Conservation (phyloP, 2,113 vertebrate genomes). For the Benitochromis conjunctus region DNA sequence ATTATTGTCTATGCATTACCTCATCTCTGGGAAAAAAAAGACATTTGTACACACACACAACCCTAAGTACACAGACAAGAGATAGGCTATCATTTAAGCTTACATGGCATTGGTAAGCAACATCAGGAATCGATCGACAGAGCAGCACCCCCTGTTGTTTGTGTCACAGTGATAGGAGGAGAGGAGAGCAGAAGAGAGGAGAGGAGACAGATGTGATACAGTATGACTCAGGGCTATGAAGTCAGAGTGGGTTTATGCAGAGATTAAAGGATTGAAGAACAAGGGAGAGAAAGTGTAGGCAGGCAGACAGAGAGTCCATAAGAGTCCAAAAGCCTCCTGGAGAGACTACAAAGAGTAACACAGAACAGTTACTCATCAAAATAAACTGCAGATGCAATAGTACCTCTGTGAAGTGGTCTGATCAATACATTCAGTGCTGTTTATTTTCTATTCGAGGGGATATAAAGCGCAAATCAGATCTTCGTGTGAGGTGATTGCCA, state of each 20-base stretch:
- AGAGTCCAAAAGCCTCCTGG: not conserved
- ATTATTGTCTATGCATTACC: not conserved
- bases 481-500: not conserved
- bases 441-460: not conserved
- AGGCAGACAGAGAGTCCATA: constrained; percentile 26
- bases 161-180: not conserved
- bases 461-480: not conserved
- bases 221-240: constrained; percentile 62
- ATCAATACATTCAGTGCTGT: not conserved
- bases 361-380: constrained; percentile 5
- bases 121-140: not conserved
- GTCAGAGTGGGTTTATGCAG: constrained; percentile 52
- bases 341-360: not conserved
- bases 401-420: not conserved
- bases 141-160: constrained; percentile 43
- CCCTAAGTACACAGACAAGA: not conserved
- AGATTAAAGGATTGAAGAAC: constrained; percentile 63
- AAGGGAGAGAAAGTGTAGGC: constrained; percentile 43
- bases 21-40: not conserved
- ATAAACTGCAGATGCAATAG: not conserved
- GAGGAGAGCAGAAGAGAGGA: not conserved
- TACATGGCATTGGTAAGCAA: not conserved
- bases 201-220: constrained; percentile 37
- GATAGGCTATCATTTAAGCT: not conserved
- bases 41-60: not conserved